Percentiles rank a stretch among this genome's conserved stretches.
phyloP scores from a whole-genome alignment of 2,797 vertebrate species.

The Pseudochirops cupreus region DNA sequence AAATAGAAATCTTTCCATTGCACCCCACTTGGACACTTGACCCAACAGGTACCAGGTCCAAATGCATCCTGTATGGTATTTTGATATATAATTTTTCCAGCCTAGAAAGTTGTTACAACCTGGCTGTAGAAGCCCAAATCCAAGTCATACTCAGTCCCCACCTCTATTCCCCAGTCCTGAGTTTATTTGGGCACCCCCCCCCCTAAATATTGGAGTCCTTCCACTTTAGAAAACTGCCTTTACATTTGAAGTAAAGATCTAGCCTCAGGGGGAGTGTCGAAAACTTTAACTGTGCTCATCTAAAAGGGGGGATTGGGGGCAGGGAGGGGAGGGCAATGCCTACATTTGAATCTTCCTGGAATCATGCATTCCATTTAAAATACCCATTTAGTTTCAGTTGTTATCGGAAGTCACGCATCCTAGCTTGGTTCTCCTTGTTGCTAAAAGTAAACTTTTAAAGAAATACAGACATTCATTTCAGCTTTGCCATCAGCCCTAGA shows the following conservation, averaged over 20 bases:
- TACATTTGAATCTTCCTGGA: conserved; percentile 73
- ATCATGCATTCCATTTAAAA: conserved; percentile 49
- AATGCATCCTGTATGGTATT: background rate
- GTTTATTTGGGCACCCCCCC: background rate
- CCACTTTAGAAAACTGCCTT: background rate
- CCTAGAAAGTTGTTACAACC: background rate
- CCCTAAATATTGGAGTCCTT: background rate
- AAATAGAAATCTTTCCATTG: background rate
- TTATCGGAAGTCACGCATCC: conserved; percentile 42
- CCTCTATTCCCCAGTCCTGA: background rate
- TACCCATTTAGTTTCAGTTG: conserved; percentile 47
- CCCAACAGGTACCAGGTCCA: background rate
- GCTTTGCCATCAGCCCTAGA: background rate
- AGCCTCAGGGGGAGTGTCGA: background rate
- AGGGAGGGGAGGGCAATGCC: background rate
- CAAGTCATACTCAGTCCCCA: background rate
- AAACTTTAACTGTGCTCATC: background rate
- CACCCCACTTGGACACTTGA: background rate
- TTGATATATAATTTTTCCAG: background rate
- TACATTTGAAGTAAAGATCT: background rate
- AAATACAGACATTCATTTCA: background rate
- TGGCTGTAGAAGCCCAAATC: background rate
- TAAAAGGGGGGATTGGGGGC: background rate
- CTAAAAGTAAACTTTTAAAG: conserved; percentile 41
- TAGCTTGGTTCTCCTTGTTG: conserved; percentile 44